Conservation (phyloP, 92 coral and sea anemone genomes). For the Nematostella vectensis region DNA sequence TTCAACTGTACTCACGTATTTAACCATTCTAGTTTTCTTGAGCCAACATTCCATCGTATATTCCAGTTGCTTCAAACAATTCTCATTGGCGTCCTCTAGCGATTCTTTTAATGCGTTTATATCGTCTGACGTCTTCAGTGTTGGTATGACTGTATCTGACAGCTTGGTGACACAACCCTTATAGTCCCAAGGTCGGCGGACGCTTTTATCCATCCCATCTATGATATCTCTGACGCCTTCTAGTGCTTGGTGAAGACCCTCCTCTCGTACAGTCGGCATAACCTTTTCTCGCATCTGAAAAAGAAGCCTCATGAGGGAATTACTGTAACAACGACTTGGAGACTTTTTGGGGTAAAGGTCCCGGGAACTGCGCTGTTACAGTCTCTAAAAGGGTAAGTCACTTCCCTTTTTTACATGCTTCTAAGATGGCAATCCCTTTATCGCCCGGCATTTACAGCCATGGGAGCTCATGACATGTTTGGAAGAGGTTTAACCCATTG, state of each 20-base stretch:
- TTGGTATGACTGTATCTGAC: neutral
- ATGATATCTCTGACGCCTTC: conserved; percentile 6
- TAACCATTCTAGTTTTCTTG: neutral
- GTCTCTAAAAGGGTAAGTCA: no score
- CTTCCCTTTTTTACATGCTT: no score
- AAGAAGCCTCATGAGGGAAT: neutral
- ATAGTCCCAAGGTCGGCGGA: neutral
- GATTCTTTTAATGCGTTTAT: neutral
- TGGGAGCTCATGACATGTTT: no score
- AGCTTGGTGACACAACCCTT: neutral
- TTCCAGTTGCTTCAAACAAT: neutral
- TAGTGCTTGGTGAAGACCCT: conserved; percentile 5
- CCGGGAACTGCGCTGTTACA: no score
- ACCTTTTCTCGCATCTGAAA: neutral
- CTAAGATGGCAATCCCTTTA: no score
- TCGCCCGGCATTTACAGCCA: no score
- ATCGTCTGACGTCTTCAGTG: neutral
- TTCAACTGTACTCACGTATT: neutral
- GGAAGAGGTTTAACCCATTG: no score
- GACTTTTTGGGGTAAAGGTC: no score
- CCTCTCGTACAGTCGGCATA: neutral
- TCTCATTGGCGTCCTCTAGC: neutral
- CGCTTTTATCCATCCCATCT: neutral
- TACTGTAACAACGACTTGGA: no score
- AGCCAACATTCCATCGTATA: neutral